Conservation (phyloP, 1,140 invertebrate genomes). For the Ceratina japonica region DNA sequence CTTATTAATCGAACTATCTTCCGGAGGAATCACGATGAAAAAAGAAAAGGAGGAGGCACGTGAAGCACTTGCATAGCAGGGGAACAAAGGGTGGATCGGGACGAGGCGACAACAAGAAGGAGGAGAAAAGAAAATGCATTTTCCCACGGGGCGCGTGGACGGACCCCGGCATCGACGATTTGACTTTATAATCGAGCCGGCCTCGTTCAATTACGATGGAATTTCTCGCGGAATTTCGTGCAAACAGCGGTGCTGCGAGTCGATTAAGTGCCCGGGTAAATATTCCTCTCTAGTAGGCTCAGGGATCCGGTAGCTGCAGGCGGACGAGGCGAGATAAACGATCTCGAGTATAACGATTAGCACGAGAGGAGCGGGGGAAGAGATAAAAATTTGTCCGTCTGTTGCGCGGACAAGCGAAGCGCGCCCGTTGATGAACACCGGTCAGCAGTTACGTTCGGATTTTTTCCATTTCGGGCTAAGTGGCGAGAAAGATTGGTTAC, state of each 20-base stretch:
- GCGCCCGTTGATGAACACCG: background rate
- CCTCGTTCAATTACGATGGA: constrained; percentile 66
- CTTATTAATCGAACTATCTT: background rate
- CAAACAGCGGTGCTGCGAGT: constrained; percentile 42
- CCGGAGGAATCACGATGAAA: background rate
- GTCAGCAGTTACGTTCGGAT: background rate
- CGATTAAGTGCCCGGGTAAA: constrained; percentile 45
- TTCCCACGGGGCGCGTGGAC: background rate
- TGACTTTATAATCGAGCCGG: constrained; percentile 67
- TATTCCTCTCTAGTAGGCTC: constrained; percentile 25
- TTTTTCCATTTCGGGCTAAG: background rate
- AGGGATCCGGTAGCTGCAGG: constrained; percentile 1
- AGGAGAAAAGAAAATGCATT: constrained; percentile 26
- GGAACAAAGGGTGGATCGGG: background rate
- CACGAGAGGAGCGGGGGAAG: background rate
- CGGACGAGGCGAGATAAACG: constrained; percentile 37
- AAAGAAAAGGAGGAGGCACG: background rate
- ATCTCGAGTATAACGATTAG: constrained; percentile 43
- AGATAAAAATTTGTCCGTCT: constrained; percentile 32
- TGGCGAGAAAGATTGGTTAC: constrained; percentile 8
- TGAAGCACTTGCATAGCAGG: background rate
- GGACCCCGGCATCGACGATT: constrained; percentile 53
- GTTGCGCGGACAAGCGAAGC: constrained; percentile 13
- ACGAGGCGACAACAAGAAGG: background rate
- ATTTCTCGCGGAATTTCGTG: constrained; percentile 58